Evolutionary conservation across 2,888 invertebrate species (phyloP).

Genomic region (Teleogryllus oceanicus): DNA sequence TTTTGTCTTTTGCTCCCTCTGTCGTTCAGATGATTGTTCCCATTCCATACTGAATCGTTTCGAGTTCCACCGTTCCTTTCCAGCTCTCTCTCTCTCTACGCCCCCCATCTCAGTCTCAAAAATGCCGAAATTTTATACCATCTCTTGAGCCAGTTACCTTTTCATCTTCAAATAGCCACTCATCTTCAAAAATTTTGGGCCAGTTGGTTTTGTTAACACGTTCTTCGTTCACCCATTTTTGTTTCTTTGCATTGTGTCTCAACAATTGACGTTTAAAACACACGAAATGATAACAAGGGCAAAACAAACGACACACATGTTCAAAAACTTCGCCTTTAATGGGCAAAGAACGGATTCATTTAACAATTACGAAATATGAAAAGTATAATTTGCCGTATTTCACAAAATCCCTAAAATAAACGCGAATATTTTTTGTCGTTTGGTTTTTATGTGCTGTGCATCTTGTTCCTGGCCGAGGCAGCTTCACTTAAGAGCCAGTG

Average conservation of each 20-base stretch:
- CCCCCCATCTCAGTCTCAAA: no score
- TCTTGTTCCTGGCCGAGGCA: constrained; percentile 18
- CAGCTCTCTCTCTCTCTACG: no score
- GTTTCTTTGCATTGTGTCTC: not conserved
- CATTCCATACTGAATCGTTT: not conserved
- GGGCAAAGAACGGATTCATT: not conserved
- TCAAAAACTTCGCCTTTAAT: not conserved
- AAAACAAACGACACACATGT: not conserved
- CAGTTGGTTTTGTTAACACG: no score
- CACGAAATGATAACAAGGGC: not conserved
- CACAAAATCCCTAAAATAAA: not conserved
- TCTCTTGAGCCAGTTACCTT: no score
- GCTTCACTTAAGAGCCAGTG: constrained; percentile 18
- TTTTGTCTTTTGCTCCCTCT: constrained; percentile 24
- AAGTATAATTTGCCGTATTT: not conserved
- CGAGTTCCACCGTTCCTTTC: no score
- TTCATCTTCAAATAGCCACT: no score
- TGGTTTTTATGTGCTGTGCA: constrained; percentile 9
- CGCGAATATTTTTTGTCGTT: not conserved
- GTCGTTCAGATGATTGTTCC: constrained; percentile 20
- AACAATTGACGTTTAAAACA: constrained; percentile 9
- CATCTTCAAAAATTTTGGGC: no score
- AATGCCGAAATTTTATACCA: no score
- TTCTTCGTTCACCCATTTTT: not conserved
- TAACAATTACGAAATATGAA: not conserved